Percentiles rank a stretch among this genome's conserved stretches.
Evolutionary conservation across 2,888 invertebrate species (phyloP).

Genomic region (Gordius sp.): DNA sequence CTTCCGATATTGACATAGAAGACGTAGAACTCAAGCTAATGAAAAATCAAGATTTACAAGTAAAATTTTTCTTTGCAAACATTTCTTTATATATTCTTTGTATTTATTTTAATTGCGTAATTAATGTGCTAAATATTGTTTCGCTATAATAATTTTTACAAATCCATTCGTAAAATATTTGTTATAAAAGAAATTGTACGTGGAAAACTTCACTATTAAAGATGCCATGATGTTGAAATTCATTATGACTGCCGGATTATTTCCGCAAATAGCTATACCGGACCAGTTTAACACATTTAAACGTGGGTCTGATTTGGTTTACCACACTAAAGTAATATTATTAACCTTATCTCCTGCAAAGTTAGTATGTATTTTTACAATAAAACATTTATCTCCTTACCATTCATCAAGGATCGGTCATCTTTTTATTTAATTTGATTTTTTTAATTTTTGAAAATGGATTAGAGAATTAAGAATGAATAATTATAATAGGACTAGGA

Average conservation of each 20-base stretch:
- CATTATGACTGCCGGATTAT: conserved; percentile 65
- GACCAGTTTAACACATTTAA: conserved; percentile 77
- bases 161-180: background rate
- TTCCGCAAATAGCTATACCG: conserved; percentile 75
- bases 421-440: background rate
- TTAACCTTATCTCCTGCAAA: background rate
- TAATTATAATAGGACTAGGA: too few relatives aligned
- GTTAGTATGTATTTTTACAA: conserved; percentile 27
- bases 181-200: conserved; percentile 8
- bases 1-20: conserved; percentile 12
- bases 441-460: too few relatives aligned
- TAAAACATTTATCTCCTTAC: background rate
- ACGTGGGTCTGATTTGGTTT: conserved; percentile 29
- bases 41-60: background rate
- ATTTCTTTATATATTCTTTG: background rate
- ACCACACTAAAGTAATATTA: conserved; percentile 8
- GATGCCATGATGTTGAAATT: conserved; percentile 46
- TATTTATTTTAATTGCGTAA: background rate
- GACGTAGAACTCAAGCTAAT: background rate
- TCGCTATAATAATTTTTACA: conserved; percentile 11
- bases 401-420: background rate
- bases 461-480: too few relatives aligned
- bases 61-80: background rate
- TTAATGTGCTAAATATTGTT: background rate
- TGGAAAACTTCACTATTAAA: conserved; percentile 36